phyloP scores from a whole-genome alignment of 2,113 vertebrate species.

The Columba livia region DNA sequence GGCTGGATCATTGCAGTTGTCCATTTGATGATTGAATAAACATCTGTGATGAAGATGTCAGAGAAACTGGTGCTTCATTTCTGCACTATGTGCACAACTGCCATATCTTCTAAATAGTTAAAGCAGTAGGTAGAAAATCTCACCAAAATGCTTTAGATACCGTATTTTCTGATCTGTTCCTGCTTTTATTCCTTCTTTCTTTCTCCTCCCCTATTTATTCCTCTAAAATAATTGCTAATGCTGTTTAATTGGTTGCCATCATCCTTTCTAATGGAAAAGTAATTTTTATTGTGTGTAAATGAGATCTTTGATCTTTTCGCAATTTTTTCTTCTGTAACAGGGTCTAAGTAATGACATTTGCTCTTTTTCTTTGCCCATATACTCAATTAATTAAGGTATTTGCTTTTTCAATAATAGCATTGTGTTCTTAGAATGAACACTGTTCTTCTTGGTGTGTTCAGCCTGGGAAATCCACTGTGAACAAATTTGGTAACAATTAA shows the following conservation, averaged over 20 bases:
- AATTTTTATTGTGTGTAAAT: not conserved
- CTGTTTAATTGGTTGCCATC: not conserved
- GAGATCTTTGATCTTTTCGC: not conserved
- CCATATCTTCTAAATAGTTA: not conserved
- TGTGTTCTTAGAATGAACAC: not conserved
- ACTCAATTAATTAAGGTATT: not conserved
- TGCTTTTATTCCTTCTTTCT: not conserved
- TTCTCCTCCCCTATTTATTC: not conserved
- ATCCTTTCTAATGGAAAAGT: not conserved
- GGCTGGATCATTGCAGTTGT: not conserved
- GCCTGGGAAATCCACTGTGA: not conserved
- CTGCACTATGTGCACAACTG: not conserved
- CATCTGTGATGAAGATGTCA: not conserved
- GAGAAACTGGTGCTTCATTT: not conserved
- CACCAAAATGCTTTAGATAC: not conserved
- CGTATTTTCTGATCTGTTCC: not conserved
- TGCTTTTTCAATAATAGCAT: not conserved
- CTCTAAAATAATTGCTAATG: not conserved
- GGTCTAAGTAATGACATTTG: not conserved
- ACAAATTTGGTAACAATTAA: not conserved
- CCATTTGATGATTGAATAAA: not conserved
- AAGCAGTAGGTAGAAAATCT: not conserved
- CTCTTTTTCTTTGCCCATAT: not conserved
- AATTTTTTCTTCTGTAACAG: accelerated
- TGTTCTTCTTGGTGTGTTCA: not conserved